A percentile compares a stretch with the other conserved stretches of the same genome.
Evolutionary conservation across 2,797 vertebrate genomes (phyloP).

Genomic region (Smutsia gigantea): DNA sequence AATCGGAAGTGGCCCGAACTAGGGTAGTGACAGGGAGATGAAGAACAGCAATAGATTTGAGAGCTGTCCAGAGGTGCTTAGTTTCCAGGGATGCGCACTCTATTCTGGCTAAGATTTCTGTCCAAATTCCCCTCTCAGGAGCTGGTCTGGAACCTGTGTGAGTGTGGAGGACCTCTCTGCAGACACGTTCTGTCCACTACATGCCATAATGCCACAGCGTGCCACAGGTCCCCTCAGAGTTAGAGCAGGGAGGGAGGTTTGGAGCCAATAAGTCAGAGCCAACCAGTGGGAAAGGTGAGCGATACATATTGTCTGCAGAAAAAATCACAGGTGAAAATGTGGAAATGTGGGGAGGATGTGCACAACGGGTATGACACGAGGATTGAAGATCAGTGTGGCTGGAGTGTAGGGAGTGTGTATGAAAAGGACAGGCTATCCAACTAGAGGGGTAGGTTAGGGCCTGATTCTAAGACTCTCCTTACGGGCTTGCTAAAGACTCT

Average conservation of each 20-base stretch:
- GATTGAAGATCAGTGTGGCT: background rate
- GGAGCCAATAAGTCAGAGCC: background rate
- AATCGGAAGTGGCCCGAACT: background rate
- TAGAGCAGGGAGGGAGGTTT: background rate
- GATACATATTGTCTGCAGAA: background rate
- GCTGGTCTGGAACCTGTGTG: background rate
- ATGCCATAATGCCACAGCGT: background rate
- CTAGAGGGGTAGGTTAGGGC: background rate
- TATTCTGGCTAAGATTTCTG: background rate
- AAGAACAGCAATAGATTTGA: background rate
- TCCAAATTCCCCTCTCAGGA: background rate
- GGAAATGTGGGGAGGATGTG: background rate
- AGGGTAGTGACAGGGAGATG: background rate
- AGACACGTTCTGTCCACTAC: background rate
- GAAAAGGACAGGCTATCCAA: background rate
- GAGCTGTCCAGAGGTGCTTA: background rate
- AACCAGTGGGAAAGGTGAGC: background rate
- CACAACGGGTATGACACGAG: background rate
- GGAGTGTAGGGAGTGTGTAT: background rate
- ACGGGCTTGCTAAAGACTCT: background rate
- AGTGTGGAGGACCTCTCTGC: background rate
- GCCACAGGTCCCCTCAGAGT: background rate
- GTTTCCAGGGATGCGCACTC: background rate
- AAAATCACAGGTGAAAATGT: too few species aligned
- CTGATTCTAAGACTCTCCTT: background rate